Evolutionary conservation across 2,888 invertebrate genomes (phyloP).

Genomic region (Pomacea canaliculata): DNA sequence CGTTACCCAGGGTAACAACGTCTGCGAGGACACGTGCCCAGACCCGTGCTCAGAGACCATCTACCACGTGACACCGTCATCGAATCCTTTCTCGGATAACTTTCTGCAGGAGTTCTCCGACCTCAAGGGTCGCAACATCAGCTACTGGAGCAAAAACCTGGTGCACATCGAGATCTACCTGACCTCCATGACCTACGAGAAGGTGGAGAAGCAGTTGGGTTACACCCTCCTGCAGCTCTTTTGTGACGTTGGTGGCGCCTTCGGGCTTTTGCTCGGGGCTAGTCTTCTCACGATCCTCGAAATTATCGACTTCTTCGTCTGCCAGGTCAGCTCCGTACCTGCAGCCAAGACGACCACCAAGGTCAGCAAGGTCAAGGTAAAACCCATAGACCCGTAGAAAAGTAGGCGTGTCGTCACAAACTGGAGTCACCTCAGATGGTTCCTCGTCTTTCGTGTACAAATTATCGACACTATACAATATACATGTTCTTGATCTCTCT

Average conservation of each 20-base stretch:
- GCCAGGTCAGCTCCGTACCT: constrained; percentile 1
- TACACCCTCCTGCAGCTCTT: constrained; percentile 27
- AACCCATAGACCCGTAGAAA: background rate
- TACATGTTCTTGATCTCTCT: no score
- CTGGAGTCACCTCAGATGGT: no score
- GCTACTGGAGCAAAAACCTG: constrained; percentile 24
- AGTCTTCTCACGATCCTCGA: constrained; percentile 44
- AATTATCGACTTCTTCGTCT: constrained; percentile 38
- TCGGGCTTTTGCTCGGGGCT: constrained; percentile 45
- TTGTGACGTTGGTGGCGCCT: constrained; percentile 43
- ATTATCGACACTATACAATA: no score
- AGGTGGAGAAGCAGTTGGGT: constrained; percentile 26
- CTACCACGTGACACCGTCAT: constrained; percentile 22
- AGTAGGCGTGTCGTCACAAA: no score
- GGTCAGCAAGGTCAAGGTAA: constrained; percentile 5
- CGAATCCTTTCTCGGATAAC: constrained; percentile 17
- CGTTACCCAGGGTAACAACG: background rate
- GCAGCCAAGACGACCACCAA: background rate
- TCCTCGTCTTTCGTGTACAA: no score
- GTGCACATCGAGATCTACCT: constrained; percentile 31
- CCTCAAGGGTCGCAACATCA: background rate
- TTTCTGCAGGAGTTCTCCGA: constrained; percentile 18
- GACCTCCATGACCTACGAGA: constrained; percentile 28
- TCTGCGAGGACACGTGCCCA: constrained; percentile 25
- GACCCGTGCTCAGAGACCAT: constrained; percentile 20